Evolutionary conservation across 2,113 vertebrate genomes (phyloP), one percentile per base, ranked within the genome.

Genomic region (Chionis minor): DNA sequence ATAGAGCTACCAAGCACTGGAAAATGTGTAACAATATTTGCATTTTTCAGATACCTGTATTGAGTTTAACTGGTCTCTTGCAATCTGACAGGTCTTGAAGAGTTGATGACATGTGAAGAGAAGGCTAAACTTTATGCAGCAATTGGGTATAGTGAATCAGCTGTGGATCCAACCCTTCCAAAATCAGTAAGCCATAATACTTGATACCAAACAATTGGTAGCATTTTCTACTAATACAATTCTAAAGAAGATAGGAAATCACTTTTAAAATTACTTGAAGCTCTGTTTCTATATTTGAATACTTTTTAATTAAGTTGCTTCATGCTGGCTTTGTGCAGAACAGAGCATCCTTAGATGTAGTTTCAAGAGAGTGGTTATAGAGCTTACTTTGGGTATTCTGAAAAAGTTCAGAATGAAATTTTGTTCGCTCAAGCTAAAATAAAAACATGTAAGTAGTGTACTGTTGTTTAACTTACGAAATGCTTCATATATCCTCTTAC

Each of bases 71-170:
- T 73, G 51, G 52, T 73, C 23, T 47, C 61, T 91, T 97, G n/a
- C 75, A 51, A 92, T 96, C 30, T 97, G 30, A 81, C 94, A 99
- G 99, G 98, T 91, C 98, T 99, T 97, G 99, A 98, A 96, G 98
- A 98, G 88, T 94, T 99, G 77, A 98, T 99, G 98, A 99, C 99
- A 22, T 30, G 96, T 61, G 98, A 98, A 92, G 99, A 99, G 96
- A 99, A 99, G 97, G 56, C 97, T 94, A 99, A 98, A 97, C 98
- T 99, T 87, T 99, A 99, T 98, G 99, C 99, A 97, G 99, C 99
- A 97, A 99, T 99, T 91, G 99, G 99, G 81, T 99, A 99, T 96
- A 99, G 99, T 93, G 99, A 99, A 94, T 99, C 98, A 12, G 98
- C 98, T 79, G 98, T 98, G 79, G 99, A 99, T 97, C 99, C 98